Conservation (phyloP, 2,113 vertebrate genomes). For the Blennius ocellaris region DNA sequence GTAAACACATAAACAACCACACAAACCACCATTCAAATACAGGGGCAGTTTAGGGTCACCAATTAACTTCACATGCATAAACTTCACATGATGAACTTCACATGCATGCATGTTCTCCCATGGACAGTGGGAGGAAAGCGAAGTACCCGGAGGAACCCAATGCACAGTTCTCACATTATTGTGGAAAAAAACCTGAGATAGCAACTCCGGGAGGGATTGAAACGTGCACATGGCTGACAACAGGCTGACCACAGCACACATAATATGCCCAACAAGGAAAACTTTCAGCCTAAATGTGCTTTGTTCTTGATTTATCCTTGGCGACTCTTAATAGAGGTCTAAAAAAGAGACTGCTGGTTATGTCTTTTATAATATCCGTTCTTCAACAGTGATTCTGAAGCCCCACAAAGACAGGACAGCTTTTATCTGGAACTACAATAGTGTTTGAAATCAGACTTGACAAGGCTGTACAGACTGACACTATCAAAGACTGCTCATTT, state of each 20-base stretch:
- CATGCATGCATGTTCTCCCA: too few species aligned
- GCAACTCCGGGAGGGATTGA: too few species aligned
- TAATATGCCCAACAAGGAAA: slow-evolving; percentile 15
- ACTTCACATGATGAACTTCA: too few species aligned
- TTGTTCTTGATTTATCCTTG: slow-evolving; percentile 25
- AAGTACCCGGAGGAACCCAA: too few species aligned
- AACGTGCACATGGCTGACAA: too few species aligned
- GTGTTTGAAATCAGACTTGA: slow-evolving; percentile 10
- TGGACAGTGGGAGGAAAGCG: too few species aligned
- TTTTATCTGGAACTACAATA: not conserved
- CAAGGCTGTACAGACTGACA: slow-evolving; percentile 1
- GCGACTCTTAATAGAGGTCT: slow-evolving; percentile 14
- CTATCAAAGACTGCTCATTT: slow-evolving; percentile 25
- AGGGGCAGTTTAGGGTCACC: too few species aligned
- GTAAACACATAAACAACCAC: too few species aligned
- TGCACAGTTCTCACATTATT: too few species aligned
- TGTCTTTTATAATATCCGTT: slow-evolving; percentile 22
- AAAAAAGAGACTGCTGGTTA: slow-evolving; percentile 39
- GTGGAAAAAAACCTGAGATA: too few species aligned
- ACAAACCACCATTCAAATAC: too few species aligned
- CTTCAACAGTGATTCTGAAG: slow-evolving; percentile 13
- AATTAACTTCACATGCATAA: too few species aligned
- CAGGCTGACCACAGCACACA: not conserved
- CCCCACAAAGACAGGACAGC: not conserved
- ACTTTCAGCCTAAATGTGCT: slow-evolving; percentile 11